Evolutionary conservation across 1,140 invertebrate species (phyloP), one percentile per base, ranked within the genome.

Genomic region (Acromyrmex charruanus): DNA sequence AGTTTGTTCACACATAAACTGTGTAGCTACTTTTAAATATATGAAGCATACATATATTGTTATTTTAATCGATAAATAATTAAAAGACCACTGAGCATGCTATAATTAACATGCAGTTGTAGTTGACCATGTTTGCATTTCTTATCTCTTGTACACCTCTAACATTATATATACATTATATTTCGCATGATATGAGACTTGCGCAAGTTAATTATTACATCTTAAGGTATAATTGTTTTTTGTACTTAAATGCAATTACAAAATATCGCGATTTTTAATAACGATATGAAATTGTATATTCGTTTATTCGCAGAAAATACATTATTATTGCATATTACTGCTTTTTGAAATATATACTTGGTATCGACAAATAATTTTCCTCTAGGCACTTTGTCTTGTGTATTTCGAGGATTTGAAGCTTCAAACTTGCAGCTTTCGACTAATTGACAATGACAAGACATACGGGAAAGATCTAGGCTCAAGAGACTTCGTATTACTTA

Each of bases 401-500:
- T 39, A 31, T 28, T 35, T 81, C 49, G 1, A n/a, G 25, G 74
- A 77, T 65, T 53, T 25, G 9, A 85, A 79, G 31, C 68, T 88
- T 74, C 71, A 39, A 65, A 75, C 63, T 77, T 87, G 80, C 84
- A 75, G 85, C 71, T 68, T 44, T 51, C 25, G 28, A 86, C 87
- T 89, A 89, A 89, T 86, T 88, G 65, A 88, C 80, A 35, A 49
- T 49, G 77, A 28, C 51, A 79, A 79, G 68, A 58, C 75, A 59
- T 55, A 65, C 10, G 61, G n/a, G 81, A 68, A 79, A 75, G 69
- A 61, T 90, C 86, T 18, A 66, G 77, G 74, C 72, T 85, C 53
- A 28, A 35, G 18, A 87, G 88, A 90, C 88, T 88, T 71, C 65
- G 91, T 91, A 89, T 91, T 93, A 90, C 90, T 87, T 51, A 75